phyloP scores from a whole-genome alignment of 2,888 invertebrate species.

The Amitus sp. region DNA sequence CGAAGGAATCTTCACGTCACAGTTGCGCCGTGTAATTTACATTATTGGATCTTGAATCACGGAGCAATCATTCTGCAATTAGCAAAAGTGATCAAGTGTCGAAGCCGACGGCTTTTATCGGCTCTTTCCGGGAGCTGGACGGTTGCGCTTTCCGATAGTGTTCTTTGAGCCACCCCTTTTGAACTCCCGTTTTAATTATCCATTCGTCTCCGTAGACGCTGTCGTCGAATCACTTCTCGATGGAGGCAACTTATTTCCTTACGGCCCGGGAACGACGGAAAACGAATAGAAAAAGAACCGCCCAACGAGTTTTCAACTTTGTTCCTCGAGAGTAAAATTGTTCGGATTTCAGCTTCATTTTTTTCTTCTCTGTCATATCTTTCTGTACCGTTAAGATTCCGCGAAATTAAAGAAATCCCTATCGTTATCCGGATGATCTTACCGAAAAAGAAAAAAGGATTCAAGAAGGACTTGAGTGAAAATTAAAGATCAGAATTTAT shows the following conservation, averaged over 20 bases:
- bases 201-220: slow-evolving; percentile 6
- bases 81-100: slow-evolving; percentile 61
- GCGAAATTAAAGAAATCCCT: slow-evolving; percentile 9
- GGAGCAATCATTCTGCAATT: slow-evolving; percentile 61
- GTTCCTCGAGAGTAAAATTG: too few species aligned
- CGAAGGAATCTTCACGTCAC: too few species aligned
- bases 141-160: slow-evolving; percentile 11
- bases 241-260: slow-evolving; percentile 6
- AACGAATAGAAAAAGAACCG: background rate
- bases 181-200: slow-evolving; percentile 16
- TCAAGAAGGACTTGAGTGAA: slow-evolving; percentile 6
- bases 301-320: background rate
- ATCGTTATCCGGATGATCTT: slow-evolving; percentile 11
- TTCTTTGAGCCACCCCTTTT: background rate
- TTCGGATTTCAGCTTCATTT: background rate
- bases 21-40: slow-evolving; percentile 48
- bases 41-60: slow-evolving; percentile 61
- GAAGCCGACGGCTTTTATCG: slow-evolving; percentile 41
- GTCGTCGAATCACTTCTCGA: slow-evolving; percentile 6
- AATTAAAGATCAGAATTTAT: slow-evolving; percentile 7
- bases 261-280: background rate
- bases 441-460: background rate
- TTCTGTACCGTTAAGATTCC: too few species aligned
- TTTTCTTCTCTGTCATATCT: too few species aligned
- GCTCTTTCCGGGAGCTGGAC: too few species aligned